phyloP scores from a whole-genome alignment of 2,797 vertebrate genomes.

The Ctenochaetus hawaiiensis region DNA sequence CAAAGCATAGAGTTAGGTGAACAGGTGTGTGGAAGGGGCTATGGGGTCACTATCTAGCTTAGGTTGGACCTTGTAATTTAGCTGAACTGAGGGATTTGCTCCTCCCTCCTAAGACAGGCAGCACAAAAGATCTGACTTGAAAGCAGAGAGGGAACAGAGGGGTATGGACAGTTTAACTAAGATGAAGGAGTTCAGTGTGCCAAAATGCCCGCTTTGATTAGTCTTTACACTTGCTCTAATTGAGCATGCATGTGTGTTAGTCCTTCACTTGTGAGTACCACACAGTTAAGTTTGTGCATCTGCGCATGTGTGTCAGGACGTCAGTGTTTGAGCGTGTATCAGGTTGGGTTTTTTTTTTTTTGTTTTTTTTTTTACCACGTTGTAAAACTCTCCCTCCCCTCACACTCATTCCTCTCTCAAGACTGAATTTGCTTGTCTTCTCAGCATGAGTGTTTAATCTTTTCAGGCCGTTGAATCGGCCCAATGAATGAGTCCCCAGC shows the following conservation, averaged over 20 bases:
- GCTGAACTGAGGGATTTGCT: constrained; percentile 82
- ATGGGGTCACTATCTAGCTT: constrained; percentile 86
- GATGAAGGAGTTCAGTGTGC: constrained; percentile 84
- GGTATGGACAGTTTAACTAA: constrained; percentile 82
- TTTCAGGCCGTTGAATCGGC: constrained; percentile 98
- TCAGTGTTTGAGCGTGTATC: constrained; percentile 70
- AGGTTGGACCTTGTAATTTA: constrained; percentile 87
- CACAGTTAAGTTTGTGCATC: constrained; percentile 64
- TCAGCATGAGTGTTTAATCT: constrained; percentile 99
- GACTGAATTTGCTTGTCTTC: constrained; percentile 99
- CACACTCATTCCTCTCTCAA: constrained; percentile 95
- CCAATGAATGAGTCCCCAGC: constrained; percentile 98
- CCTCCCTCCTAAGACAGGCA: constrained; percentile 81
- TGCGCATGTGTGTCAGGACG: constrained; percentile 71
- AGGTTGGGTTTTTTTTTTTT: constrained; percentile 44
- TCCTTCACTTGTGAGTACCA: constrained; percentile 57
- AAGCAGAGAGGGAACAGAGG: constrained; percentile 80
- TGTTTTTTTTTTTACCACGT: constrained; percentile 35
- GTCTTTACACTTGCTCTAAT: constrained; percentile 85
- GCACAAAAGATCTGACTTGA: constrained; percentile 83
- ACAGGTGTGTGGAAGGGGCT: constrained; percentile 84
- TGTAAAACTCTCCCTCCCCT: constrained; percentile 79
- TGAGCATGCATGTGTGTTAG: constrained; percentile 80
- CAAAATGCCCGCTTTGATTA: constrained; percentile 83
- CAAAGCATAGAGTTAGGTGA: constrained; percentile 72